Conservation (phyloP, 2,888 invertebrate species). For the Andrena flavipes region DNA sequence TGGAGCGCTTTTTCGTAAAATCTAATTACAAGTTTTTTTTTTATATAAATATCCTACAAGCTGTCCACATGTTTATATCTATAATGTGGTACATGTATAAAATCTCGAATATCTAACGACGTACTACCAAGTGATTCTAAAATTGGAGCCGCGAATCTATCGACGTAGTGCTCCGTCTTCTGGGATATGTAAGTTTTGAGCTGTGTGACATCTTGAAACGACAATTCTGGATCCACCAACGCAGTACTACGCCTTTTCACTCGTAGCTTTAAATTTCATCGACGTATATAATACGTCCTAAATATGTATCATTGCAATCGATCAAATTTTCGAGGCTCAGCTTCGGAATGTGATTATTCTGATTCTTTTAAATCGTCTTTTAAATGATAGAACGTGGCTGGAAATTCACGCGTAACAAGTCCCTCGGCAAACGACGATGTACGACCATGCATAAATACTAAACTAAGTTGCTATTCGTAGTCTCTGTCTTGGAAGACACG, state of each 20-base stretch:
- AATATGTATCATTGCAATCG: no score
- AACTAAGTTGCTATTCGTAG: conserved; percentile 77
- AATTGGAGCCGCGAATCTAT: neutral
- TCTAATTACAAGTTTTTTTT: no score
- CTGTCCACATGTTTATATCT: no score
- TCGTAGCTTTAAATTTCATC: neutral
- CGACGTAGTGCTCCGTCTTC: neutral
- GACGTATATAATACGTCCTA: neutral
- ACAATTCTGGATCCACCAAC: no score
- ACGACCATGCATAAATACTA: conserved; percentile 76
- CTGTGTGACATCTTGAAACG: neutral
- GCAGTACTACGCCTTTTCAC: neutral
- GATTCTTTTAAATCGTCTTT: no score
- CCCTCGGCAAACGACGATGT: conserved; percentile 59
- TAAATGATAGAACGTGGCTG: no score
- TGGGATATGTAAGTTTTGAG: conserved; percentile 7
- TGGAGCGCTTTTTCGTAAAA: neutral
- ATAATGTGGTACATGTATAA: no score
- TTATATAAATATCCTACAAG: no score
- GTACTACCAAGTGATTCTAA: neutral
- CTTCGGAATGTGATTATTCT: no score
- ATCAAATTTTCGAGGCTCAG: no score
- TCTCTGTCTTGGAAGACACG: conserved; percentile 82
- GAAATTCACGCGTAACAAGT: neutral
- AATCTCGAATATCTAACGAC: neutral